Percentiles rank a stretch among this genome's conserved stretches.
These are phyloP conservation scores for Cephus rjabovi DNA, from an alignment of 2,888 invertebrate genomes.

Conservation along the genomic window DNA sequence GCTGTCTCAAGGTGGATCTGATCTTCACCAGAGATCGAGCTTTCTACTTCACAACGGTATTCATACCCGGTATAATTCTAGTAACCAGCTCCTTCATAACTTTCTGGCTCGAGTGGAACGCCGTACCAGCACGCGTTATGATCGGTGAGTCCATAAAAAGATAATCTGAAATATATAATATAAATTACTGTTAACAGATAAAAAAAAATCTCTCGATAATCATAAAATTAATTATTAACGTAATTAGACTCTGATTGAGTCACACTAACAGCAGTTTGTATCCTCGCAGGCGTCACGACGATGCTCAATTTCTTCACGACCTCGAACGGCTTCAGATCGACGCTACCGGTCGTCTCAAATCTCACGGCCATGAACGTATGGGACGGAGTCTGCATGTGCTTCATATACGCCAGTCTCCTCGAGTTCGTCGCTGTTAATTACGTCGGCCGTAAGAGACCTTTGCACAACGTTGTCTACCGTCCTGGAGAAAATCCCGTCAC, in stretches of 20 bases:
- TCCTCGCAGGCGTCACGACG: slow-evolving; percentile 86
- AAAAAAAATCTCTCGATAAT: neutral
- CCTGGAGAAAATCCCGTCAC: slow-evolving; percentile 92
- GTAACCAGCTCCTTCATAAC: slow-evolving; percentile 97
- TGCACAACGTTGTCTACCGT: slow-evolving; percentile 89
- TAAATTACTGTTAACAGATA: neutral
- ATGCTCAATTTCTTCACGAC: slow-evolving; percentile 99
- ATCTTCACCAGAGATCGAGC: slow-evolving; percentile 95
- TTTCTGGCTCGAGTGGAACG: slow-evolving; percentile 98
- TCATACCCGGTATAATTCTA: slow-evolving; percentile 95
- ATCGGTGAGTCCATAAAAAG: slow-evolving; percentile 77
- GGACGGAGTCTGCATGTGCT: slow-evolving; percentile 98
- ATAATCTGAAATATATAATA: neutral
- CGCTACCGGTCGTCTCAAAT: slow-evolving; percentile 93
- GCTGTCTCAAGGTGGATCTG: slow-evolving; percentile 93
- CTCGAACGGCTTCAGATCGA: slow-evolving; percentile 91
- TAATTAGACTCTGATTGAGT: neutral
- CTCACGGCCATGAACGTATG: slow-evolving; percentile 96
- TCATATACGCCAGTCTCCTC: slow-evolving; percentile 93
- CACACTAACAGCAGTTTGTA: neutral
- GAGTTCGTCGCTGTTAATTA: slow-evolving; percentile 97
- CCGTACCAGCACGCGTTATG: slow-evolving; percentile 96
- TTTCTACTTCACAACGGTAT: slow-evolving; percentile 97
- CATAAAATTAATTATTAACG: neutral
- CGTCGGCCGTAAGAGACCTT: slow-evolving; percentile 89